These are phyloP conservation scores for Tanypteryx hageni DNA, from an alignment of 2,888 invertebrate species.

Conservation along the genomic window DNA sequence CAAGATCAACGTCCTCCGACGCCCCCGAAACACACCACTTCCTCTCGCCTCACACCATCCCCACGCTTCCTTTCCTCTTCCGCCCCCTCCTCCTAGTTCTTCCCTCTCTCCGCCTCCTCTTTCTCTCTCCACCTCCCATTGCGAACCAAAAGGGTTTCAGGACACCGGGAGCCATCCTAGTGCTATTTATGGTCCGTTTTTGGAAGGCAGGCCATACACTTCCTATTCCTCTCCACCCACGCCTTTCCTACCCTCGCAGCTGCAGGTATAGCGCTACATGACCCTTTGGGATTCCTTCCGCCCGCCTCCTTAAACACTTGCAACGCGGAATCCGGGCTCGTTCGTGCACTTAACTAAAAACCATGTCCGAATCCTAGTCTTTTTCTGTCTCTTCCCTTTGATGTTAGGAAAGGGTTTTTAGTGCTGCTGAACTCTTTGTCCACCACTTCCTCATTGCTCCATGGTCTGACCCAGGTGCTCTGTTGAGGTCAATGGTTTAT, in stretches of 20 bases:
- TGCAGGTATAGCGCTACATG: neutral
- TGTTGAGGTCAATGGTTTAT: no score
- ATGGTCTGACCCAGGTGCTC: no score
- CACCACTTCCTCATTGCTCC: no score
- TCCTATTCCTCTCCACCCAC: slow-evolving; percentile 33
- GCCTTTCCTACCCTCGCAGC: neutral
- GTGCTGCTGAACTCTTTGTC: no score
- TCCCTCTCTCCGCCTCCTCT: slow-evolving; percentile 65
- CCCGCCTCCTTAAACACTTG: neutral
- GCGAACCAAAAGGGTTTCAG: slow-evolving; percentile 46
- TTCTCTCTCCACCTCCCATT: slow-evolving; percentile 18
- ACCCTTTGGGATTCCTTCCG: neutral
- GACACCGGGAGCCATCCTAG: slow-evolving; percentile 4
- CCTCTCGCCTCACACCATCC: neutral
- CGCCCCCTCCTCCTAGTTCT: slow-evolving; percentile 69
- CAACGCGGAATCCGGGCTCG: neutral
- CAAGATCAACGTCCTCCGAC: slow-evolving; percentile 55
- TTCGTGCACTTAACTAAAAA: neutral
- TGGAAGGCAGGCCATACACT: slow-evolving; percentile 45
- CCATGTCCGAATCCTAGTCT: neutral
- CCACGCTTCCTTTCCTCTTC: slow-evolving; percentile 15
- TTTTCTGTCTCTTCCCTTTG: no score
- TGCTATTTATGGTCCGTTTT: slow-evolving; percentile 2
- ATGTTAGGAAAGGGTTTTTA: no score
- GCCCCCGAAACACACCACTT: slow-evolving; percentile 57